Conservation (phyloP, 2,888 invertebrate species). For the Coelogynopora nodosa region DNA sequence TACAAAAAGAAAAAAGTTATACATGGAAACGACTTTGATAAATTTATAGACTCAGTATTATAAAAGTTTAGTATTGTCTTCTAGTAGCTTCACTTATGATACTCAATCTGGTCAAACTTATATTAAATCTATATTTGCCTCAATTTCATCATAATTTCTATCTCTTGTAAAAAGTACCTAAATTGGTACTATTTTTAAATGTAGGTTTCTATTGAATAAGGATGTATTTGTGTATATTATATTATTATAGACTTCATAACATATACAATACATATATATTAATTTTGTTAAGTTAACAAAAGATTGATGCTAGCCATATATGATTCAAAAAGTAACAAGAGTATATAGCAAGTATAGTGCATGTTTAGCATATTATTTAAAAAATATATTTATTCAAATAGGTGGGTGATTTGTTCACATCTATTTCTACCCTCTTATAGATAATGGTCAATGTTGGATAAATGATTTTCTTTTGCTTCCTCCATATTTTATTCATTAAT, state of each 20-base stretch:
- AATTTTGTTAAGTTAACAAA: neutral
- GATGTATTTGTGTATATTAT: too few relatives aligned
- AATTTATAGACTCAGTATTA: neutral
- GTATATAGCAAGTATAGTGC: neutral
- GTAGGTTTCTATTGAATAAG: neutral
- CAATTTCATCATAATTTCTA: neutral
- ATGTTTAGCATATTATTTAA: neutral
- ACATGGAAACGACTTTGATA: neutral
- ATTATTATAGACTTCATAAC: too few relatives aligned
- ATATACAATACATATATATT: too few relatives aligned
- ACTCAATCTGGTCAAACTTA: neutral
- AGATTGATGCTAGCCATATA: neutral
- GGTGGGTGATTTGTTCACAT: neutral
- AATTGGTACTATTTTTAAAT: neutral
- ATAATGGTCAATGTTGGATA: neutral
- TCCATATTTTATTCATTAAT: neutral
- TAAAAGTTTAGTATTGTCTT: neutral
- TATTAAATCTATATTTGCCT: neutral
- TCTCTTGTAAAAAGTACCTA: neutral
- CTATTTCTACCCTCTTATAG: neutral
- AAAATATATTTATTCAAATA: neutral
- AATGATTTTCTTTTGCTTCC: neutral
- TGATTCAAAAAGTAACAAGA: neutral
- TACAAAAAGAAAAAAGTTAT: neutral
- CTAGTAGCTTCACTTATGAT: neutral